Base-by-base conservation (phyloP, 2,888 invertebrate species). In the Erannis defoliaria region DNA sequence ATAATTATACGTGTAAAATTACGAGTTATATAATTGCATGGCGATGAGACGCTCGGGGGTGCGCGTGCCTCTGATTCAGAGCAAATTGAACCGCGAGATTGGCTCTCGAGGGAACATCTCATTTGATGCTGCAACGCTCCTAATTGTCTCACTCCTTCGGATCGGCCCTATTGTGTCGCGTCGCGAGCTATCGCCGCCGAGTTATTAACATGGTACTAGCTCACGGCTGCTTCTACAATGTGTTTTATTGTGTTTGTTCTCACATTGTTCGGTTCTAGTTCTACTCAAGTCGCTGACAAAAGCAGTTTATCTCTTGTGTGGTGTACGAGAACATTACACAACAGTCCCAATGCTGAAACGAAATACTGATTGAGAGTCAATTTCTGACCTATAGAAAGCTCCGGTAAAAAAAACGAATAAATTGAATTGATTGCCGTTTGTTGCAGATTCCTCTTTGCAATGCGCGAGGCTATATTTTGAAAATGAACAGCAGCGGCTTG, bases 51-150 rank as follows among this genome's bases (percentile, higher is more conserved):
- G 67, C 69, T 75, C 66, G 65, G 72, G 78, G 72, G 68, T 69
- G 77, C 76, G 74, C 78, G 79, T 83, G 82, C 72, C 78, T 76
- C 80, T 88, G 88, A 90, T 89, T 88, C 86, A 89, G 81, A 88
- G 89, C 89, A 90, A 91, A 90, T 90, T 90, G 90, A 88, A 89
- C 85, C 68, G 80, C 78, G 81, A 84, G 85, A 90, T 90, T 89
- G 90, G 87, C 85, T 87, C 82, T 74, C 78, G 78, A 78, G 78
- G 77, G 81, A 85, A 86, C 86, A 85, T 89, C 89, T 89, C 84
- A 88, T 90, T 90, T 89, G 90, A 86, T 84, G 88, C 81, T 86
- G 88, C 88, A 83, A 77, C 82, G 89, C 85, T 86, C 85, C 85
- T 85, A 87, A 88, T 88, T 88, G 89, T 89, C 86, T 86, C 82